Evolutionary conservation across 1,140 invertebrate genomes (phyloP), one percentile per base, ranked within the genome.

Genomic region (Achatina immaculata): DNA sequence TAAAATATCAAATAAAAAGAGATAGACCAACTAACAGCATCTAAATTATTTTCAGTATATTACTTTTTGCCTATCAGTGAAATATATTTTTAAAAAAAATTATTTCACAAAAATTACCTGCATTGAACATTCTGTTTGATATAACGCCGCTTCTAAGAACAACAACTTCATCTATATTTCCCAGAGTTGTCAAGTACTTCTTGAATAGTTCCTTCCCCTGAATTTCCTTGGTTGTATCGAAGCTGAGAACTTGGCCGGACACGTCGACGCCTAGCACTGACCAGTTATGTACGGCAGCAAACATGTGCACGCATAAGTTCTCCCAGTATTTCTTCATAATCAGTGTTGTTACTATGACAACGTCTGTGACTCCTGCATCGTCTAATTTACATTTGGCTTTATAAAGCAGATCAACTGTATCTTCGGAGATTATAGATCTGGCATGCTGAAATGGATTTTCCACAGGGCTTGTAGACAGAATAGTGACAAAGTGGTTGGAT

Each of bases 311-410:
- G 40, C 65, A 80, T 28, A 72, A 42, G 24, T 19, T 66, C 36
- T 80, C 78, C 78, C 78, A 80, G 68, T 38, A 80, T 34, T 80
- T 80, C 48, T 80, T 80, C 48, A 72, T 72, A 9, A 72, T 55
- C 36, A 69, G 21, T 4, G 55, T 51, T n/a, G 78, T 80, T 7
- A 80, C 43, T 14, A 80, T 9, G 0, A 71, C 4, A 28, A 80
- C 48, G 45, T 80, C 68, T 21, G 31, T 51, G 31, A 40, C 28
- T 16, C 24, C 16, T 24, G n/a, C 78, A 6, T 71, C 68, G 28
- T 80, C 78, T 9, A 80, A 28, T 31, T 28, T 0, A n/a, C 0
- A 24, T 68, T 80, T 80, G 1, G 78, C 48, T 45, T 80, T 78
- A 40, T 66, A 78, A 19, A 66, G 38, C 6, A 66, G 40, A 58